phyloP scores from a whole-genome alignment of 2,113 vertebrate genomes.

The Elgaria multicarinata region DNA sequence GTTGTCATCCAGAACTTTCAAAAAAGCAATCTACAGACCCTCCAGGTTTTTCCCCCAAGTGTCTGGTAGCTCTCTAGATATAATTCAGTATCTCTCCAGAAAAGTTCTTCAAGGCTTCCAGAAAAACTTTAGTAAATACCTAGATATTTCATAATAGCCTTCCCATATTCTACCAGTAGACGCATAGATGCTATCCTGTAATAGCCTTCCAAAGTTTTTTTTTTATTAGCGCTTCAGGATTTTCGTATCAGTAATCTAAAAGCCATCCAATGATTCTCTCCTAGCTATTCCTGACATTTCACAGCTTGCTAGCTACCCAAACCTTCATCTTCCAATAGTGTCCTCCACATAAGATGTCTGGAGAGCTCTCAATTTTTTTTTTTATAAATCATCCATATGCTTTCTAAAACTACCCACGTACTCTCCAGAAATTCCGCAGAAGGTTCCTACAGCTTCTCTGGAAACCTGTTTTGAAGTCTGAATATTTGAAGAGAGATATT shows the following conservation, averaged over 20 bases:
- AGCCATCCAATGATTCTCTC: neutral
- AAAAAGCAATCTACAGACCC: neutral
- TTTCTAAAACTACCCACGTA: neutral
- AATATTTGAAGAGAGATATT: neutral
- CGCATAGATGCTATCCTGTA: neutral
- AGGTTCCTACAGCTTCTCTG: neutral
- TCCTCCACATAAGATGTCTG: neutral
- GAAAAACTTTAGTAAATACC: neutral
- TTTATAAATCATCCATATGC: neutral
- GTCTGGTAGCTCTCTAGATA: neutral
- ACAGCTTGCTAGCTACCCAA: neutral
- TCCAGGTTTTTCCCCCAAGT: neutral
- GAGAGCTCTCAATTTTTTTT: neutral
- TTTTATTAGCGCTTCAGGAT: neutral
- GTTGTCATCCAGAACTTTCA: neutral
- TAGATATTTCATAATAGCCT: neutral
- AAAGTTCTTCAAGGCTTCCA: neutral
- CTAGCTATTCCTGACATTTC: neutral
- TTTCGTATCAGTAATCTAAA: neutral
- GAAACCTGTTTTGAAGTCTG: neutral
- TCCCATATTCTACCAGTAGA: neutral
- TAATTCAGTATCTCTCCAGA: neutral
- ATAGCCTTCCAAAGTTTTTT: conserved; percentile 4
- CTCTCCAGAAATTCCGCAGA: neutral
- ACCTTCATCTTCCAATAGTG: neutral